Evolutionary conservation across 2,888 invertebrate species (phyloP).

Genomic region (Eupeodes latifasciatus): DNA sequence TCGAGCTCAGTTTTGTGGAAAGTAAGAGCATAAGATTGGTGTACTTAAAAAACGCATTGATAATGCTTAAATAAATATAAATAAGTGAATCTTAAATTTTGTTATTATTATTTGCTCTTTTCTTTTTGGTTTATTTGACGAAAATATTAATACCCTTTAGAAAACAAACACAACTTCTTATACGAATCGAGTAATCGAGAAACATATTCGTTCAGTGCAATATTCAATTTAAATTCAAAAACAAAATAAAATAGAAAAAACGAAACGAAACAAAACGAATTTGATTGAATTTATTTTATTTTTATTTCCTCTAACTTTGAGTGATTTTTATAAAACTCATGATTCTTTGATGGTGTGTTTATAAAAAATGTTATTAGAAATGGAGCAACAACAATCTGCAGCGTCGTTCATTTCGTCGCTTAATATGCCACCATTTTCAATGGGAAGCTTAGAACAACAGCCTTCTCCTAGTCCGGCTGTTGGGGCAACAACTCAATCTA

Average conservation of each 20-base stretch:
- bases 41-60: slow-evolving; percentile 26
- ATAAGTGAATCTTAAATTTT: slow-evolving; percentile 25
- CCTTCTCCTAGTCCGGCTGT: slow-evolving; percentile 88
- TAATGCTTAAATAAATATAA: not conserved
- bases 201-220: slow-evolving; percentile 6
- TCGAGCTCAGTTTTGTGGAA: slow-evolving; percentile 8
- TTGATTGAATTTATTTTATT: slow-evolving; percentile 5
- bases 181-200: not conserved
- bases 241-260: not conserved
- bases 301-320: not conserved
- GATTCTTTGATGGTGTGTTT: slow-evolving; percentile 70
- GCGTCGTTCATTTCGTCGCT: slow-evolving; percentile 95
- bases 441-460: slow-evolving; percentile 88
- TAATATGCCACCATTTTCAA: slow-evolving; percentile 94
- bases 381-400: slow-evolving; percentile 92
- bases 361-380: slow-evolving; percentile 91
- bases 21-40: slow-evolving; percentile 5
- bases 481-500: slow-evolving; percentile 79
- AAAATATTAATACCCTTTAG: not conserved
- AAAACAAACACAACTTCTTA: not conserved
- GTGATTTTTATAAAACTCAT: slow-evolving; percentile 18
- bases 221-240: not conserved
- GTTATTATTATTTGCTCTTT: slow-evolving; percentile 3
- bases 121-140: not conserved
- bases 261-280: not conserved